Base-by-base conservation (phyloP, 2,888 invertebrate species). In the Napeogenes inachia region DNA sequence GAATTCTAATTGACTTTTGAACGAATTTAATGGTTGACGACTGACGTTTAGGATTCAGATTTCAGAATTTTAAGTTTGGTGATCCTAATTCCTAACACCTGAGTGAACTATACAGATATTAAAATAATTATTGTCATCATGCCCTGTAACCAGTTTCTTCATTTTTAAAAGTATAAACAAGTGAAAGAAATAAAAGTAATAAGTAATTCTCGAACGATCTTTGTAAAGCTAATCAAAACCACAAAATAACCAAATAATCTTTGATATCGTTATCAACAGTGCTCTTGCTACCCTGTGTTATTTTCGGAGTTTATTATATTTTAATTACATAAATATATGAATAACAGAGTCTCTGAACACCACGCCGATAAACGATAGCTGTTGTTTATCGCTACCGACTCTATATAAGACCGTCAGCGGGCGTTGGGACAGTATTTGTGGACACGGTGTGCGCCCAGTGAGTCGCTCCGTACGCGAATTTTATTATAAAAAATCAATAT, bases 331-430 rank as follows among this genome's bases (percentile, higher is more conserved):
- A 50, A 30, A 50, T 50, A 30, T 50, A 50, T 30, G 30, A 21
- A 50, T 50, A 30, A 30, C 21, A 21, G 6, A 13, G 21, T 13
- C 47, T 30, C 50, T 30, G 21, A 50, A 50, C 50, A 50, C 30
- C 21, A 50, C 13, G 32, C 35, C 70, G 75, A 42, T 42, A 42
- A 42, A 42, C 72, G 79, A 82, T 81, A 80, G 50, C 30, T 50
- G 82, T 80, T 80, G 83, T 81, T 84, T 84, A 83, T 80, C 82
- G 75, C 73, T 67, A 62, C 69, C 70, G 76, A 81, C 71, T 81
- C 79, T 87, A 84, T 87, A 86, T 70, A 87, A 83, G 77, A 74
- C 74, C 71, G 75, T 65, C 57, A 59, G 70, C 64, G 57, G 67
- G 64, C 61, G 67, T 61, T 57, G 64, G 47, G 68, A 68, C 74